Conservation (phyloP, 2,888 invertebrate genomes). For the Stenodera caucasica region DNA sequence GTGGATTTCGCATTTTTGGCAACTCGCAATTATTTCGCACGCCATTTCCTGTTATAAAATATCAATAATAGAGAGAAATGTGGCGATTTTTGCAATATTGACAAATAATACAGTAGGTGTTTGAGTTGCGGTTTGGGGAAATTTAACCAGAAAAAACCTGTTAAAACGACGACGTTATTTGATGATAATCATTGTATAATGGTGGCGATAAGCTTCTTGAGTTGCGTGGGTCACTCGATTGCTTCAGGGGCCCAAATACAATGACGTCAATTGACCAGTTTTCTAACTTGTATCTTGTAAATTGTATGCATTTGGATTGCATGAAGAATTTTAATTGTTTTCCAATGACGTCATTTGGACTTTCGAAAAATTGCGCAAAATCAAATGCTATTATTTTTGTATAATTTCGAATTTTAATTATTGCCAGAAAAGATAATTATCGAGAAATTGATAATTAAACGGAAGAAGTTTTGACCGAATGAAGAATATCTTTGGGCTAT, state of each 20-base stretch:
- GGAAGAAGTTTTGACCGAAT: background rate
- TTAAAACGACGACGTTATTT: background rate
- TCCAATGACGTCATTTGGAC: constrained; percentile 4
- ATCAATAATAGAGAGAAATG: too few species aligned
- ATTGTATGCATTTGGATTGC: background rate
- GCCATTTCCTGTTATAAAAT: background rate
- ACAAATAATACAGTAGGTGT: too few species aligned
- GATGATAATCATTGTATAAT: background rate
- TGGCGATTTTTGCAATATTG: too few species aligned
- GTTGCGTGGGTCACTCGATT: background rate
- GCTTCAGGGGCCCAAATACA: background rate
- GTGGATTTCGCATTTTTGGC: background rate
- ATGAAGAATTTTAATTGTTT: background rate
- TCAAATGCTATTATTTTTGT: too few species aligned
- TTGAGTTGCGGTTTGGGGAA: background rate
- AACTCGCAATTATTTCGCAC: background rate
- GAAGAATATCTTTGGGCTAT: background rate
- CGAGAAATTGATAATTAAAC: too few species aligned
- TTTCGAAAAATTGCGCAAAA: constrained; percentile 6
- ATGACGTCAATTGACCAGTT: constrained; percentile 3
- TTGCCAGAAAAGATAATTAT: too few species aligned
- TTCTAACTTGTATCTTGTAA: background rate
- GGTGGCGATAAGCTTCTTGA: background rate
- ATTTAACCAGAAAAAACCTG: background rate
- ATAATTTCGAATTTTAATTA: too few species aligned